These are phyloP conservation scores for Eupeodes corollae DNA, from an alignment of 1,140 invertebrate species.

Conservation along the genomic window DNA sequence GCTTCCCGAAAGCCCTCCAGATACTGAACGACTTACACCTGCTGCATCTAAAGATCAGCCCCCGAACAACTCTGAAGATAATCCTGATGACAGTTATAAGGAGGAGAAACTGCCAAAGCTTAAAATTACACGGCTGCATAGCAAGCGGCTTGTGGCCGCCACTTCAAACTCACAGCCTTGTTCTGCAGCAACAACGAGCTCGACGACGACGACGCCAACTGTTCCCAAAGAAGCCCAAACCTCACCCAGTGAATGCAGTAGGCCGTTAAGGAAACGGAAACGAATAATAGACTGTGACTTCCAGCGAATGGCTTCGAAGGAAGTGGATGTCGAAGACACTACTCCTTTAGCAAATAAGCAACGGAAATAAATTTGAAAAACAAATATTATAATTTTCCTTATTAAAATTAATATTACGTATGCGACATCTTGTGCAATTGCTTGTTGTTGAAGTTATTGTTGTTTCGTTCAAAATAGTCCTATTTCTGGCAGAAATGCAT, in stretches of 20 bases:
- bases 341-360: too few species aligned
- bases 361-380: too few species aligned
- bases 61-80: background rate
- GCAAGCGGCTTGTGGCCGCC: conserved; percentile 42
- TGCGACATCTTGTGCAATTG: too few species aligned
- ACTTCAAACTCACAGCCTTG: conserved; percentile 27
- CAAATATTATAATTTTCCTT: too few species aligned
- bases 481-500: too few species aligned
- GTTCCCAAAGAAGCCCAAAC: conserved; percentile 2
- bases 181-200: background rate
- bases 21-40: background rate
- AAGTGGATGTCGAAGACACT: conserved; percentile 1
- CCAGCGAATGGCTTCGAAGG: conserved; percentile 25
- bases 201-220: background rate
- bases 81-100: conserved; percentile 3
- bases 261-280: conserved; percentile 48
- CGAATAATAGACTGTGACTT: conserved; percentile 35
- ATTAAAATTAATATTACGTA: too few species aligned
- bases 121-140: conserved; percentile 46
- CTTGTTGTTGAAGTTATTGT: too few species aligned
- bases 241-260: conserved; percentile 38
- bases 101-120: conserved; percentile 45
- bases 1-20: background rate
- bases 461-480: too few species aligned
- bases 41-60: too few species aligned